A percentile compares a stretch with the other conserved stretches of the same genome.
phyloP scores from a whole-genome alignment of 1,140 invertebrate genomes.

The Ceratina australensis region DNA sequence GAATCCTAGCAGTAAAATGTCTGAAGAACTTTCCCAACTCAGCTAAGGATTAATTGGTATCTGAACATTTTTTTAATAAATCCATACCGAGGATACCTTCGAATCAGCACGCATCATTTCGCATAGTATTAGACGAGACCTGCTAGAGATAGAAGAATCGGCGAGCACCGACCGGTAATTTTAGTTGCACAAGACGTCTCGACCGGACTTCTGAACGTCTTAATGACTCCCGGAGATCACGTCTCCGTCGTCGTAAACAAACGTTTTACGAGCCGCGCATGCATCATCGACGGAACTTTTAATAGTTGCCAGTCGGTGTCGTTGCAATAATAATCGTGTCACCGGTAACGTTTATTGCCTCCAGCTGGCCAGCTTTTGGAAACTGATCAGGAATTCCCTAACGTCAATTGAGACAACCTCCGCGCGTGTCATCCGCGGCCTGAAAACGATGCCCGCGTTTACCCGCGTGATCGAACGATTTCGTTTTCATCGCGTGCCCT shows the following conservation, averaged over 20 bases:
- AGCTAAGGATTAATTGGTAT: too few species aligned
- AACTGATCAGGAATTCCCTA: constrained; percentile 42
- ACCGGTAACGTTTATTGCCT: constrained; percentile 58
- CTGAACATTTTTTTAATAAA: too few species aligned
- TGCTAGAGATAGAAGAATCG: too few species aligned
- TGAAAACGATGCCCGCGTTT: neutral
- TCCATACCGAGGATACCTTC: too few species aligned
- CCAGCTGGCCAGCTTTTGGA: constrained; percentile 56
- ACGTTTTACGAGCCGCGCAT: constrained; percentile 51
- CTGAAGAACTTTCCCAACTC: too few species aligned
- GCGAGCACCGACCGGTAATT: too few species aligned
- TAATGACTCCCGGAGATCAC: neutral
- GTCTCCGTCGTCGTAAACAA: constrained; percentile 57
- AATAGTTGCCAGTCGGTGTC: constrained; percentile 56
- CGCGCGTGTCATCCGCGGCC: neutral
- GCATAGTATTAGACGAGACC: too few species aligned
- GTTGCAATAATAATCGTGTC: constrained; percentile 63
- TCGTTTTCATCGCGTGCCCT: neutral
- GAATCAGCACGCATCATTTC: too few species aligned
- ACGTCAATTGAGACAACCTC: neutral
- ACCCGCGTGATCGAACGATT: neutral
- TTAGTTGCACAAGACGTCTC: too few species aligned
- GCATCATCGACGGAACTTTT: constrained; percentile 56
- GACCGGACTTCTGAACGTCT: too few species aligned
- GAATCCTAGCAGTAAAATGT: too few species aligned